Evolutionary conservation across 1,140 invertebrate genomes (phyloP).

Genomic region (Eurosta solidaginis): DNA sequence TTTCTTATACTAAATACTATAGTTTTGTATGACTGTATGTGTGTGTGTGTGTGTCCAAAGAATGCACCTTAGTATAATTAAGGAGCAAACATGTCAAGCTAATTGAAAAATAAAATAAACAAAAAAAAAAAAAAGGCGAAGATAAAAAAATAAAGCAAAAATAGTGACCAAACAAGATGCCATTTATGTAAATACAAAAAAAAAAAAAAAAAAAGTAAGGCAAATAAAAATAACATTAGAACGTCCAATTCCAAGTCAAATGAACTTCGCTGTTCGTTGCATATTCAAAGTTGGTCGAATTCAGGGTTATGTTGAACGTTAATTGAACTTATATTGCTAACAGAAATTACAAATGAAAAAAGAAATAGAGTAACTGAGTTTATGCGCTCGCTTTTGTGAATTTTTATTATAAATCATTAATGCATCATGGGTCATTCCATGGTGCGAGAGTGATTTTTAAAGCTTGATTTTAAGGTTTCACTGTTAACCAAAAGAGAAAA

Average conservation of each 20-base stretch:
- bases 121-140: not conserved
- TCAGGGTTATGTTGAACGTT: conserved; percentile 6
- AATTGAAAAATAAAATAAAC: not conserved
- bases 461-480: too few species aligned
- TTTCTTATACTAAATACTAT: too few species aligned
- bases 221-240: not conserved
- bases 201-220: not conserved
- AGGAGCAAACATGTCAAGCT: not conserved
- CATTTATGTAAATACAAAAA: not conserved
- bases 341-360: not conserved
- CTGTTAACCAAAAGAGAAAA: too few species aligned
- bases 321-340: not conserved
- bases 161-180: not conserved
- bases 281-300: not conserved
- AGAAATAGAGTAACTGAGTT: not conserved
- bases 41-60: not conserved
- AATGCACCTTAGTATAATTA: not conserved
- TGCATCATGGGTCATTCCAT: too few species aligned
- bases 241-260: not conserved
- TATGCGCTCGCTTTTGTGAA: not conserved
- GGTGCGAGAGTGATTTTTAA: too few species aligned
- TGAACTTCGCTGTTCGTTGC: not conserved
- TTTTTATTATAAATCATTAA: not conserved
- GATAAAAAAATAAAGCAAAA: not conserved
- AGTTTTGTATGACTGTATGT: not conserved